Percentiles rank a stretch among this genome's conserved stretches.
Evolutionary conservation across 2,113 vertebrate genomes (phyloP).

Genomic region (Callorhinus ursinus): DNA sequence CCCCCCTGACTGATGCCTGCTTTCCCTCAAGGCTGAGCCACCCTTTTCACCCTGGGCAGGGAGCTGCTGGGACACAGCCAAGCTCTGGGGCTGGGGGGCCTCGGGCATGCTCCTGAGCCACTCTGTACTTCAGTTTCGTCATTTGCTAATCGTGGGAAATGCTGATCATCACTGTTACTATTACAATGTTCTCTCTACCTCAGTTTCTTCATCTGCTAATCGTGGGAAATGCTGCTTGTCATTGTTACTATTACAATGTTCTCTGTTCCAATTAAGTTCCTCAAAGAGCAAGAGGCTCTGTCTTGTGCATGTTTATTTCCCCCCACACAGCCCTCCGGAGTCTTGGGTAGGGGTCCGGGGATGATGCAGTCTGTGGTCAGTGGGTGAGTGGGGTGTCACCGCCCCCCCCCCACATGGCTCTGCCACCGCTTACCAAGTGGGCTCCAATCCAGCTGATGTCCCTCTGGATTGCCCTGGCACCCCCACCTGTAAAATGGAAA

Average conservation of each 20-base stretch:
- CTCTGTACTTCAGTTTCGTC: not conserved
- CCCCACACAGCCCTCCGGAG: fast-evolving
- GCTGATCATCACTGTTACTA: not conserved
- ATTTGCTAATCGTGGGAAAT: fast-evolving
- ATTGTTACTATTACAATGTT: not conserved
- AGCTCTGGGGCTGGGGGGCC: not conserved
- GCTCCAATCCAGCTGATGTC: fast-evolving
- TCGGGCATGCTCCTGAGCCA: not conserved
- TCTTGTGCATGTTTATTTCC: fast-evolving
- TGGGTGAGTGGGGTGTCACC: too few relatives aligned
- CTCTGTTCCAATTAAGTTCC: not conserved
- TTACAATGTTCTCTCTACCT: not conserved
- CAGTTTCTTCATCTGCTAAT: too few relatives aligned
- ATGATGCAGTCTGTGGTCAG: not conserved
- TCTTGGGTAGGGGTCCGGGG: fast-evolving
- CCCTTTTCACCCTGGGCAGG: not conserved
- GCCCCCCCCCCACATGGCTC: not conserved
- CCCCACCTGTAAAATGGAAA: not conserved
- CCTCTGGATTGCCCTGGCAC: not conserved
- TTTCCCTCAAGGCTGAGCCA: not conserved
- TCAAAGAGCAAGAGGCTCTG: not conserved
- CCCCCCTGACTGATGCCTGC: fast-evolving
- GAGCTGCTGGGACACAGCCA: not conserved
- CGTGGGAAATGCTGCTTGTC: fast-evolving
- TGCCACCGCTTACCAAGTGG: not conserved